Conservation (phyloP, 2,113 vertebrate species). For the Stigmatopora nigra region DNA sequence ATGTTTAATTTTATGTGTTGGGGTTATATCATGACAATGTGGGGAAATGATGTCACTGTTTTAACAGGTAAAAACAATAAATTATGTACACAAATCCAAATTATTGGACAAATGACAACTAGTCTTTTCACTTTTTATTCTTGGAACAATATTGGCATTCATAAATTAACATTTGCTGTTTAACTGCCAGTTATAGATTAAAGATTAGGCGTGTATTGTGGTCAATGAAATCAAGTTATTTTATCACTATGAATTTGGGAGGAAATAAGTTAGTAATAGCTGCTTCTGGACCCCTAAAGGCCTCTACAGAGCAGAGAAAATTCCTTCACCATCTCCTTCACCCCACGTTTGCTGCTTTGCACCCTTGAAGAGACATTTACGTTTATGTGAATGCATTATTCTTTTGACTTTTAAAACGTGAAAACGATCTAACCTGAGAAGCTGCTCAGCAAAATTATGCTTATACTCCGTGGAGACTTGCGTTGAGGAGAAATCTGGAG, state of each 20-base stretch:
- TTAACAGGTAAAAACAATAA: background rate
- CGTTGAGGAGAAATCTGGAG: slow-evolving; percentile 78
- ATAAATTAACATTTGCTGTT: background rate
- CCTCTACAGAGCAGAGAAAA: slow-evolving; percentile 88
- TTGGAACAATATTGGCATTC: background rate
- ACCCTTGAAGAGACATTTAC: slow-evolving; percentile 69
- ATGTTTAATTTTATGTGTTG: background rate
- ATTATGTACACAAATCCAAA: background rate
- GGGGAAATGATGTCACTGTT: background rate
- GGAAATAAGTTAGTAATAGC: slow-evolving; percentile 71
- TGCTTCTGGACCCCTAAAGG: slow-evolving; percentile 83
- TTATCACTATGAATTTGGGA: background rate
- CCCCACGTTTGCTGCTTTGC: slow-evolving; percentile 82
- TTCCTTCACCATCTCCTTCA: slow-evolving; percentile 93
- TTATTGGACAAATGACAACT: background rate
- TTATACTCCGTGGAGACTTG: slow-evolving; percentile 84
- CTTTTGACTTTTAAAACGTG: background rate
- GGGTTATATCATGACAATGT: background rate
- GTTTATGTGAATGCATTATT: background rate
- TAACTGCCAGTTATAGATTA: too few relatives aligned
- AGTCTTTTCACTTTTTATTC: background rate
- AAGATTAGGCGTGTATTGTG: too few relatives aligned
- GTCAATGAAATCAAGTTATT: too few relatives aligned
- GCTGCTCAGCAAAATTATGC: slow-evolving; percentile 86
- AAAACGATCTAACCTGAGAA: slow-evolving; percentile 76